Evolutionary conservation across 2,888 invertebrate species (phyloP).

Genomic region (Meteorus colon): DNA sequence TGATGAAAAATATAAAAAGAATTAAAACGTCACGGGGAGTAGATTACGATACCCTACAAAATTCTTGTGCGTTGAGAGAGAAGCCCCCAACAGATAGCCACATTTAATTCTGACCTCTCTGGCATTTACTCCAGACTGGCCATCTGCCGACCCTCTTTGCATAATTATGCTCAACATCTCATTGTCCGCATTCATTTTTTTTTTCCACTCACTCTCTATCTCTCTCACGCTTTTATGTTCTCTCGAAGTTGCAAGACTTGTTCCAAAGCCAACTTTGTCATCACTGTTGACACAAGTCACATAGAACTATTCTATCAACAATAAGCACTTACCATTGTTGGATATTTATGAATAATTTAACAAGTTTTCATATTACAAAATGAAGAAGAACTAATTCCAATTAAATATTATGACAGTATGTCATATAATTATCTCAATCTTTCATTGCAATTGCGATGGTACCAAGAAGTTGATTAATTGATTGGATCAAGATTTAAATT

Average conservation of each 20-base stretch:
- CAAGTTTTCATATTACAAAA: neutral
- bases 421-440: neutral
- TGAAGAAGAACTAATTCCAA: neutral
- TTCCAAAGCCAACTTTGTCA: neutral
- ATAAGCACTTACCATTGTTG: neutral
- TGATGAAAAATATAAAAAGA: neutral
- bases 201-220: neutral
- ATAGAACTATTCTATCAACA: constrained; percentile 8
- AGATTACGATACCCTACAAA: constrained; percentile 38
- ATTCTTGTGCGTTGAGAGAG: constrained; percentile 4
- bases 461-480: neutral
- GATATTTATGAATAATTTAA: neutral
- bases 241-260: neutral
- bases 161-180: constrained; percentile 16
- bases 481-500: neutral
- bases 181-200: neutral
- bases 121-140: constrained; percentile 12
- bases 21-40: constrained; percentile 22
- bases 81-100: constrained; percentile 32
- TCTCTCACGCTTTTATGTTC: neutral
- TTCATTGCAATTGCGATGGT: neutral
- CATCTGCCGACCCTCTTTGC: constrained; percentile 20
- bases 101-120: constrained; percentile 18
- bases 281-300: neutral
- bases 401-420: neutral